Evolutionary conservation across 2,888 invertebrate species (phyloP).

Genomic region (Brachypalpus laphriformis): DNA sequence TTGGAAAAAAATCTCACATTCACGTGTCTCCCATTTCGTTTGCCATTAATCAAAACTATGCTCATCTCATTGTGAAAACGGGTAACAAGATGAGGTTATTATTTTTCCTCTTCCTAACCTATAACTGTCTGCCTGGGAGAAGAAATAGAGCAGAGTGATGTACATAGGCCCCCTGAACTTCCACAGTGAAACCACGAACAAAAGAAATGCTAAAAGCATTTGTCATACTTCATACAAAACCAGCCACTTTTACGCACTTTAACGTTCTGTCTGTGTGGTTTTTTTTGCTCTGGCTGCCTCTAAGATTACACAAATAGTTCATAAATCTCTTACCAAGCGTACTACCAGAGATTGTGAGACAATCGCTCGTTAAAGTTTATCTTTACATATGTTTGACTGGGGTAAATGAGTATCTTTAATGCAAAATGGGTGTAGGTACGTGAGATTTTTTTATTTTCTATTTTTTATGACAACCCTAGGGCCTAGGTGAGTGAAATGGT

Average conservation of each 20-base stretch:
- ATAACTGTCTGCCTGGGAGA: background rate
- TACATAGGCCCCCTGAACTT: slow-evolving; percentile 22
- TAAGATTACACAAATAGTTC: slow-evolving; percentile 59
- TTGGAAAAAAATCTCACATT: slow-evolving; percentile 3
- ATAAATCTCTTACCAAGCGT: slow-evolving; percentile 33
- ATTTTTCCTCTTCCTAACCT: slow-evolving; percentile 21
- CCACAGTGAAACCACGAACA: slow-evolving; percentile 27
- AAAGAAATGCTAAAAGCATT: slow-evolving; percentile 41
- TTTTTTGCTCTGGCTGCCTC: slow-evolving; percentile 14
- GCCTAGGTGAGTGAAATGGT: background rate
- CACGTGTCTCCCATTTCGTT: slow-evolving; percentile 23
- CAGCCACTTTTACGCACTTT: slow-evolving; percentile 51
- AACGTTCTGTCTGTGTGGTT: slow-evolving; percentile 11
- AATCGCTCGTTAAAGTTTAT: slow-evolving; percentile 42
- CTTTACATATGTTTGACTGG: slow-evolving; percentile 38
- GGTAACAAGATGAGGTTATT: slow-evolving; percentile 31
- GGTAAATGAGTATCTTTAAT: slow-evolving; percentile 37
- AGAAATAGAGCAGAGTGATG: slow-evolving; percentile 44
- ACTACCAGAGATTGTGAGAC: slow-evolving; percentile 29
- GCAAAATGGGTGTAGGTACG: slow-evolving; percentile 38
- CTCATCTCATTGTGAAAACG: slow-evolving; percentile 57
- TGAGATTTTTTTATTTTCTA: background rate
- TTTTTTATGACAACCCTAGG: background rate
- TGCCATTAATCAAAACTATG: slow-evolving; percentile 43
- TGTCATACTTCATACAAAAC: slow-evolving; percentile 49